Evolutionary conservation across 92 coral and sea anemone genomes (phyloP), one percentile per base, ranked within the genome.

Genomic region (Meandrina meandrites): DNA sequence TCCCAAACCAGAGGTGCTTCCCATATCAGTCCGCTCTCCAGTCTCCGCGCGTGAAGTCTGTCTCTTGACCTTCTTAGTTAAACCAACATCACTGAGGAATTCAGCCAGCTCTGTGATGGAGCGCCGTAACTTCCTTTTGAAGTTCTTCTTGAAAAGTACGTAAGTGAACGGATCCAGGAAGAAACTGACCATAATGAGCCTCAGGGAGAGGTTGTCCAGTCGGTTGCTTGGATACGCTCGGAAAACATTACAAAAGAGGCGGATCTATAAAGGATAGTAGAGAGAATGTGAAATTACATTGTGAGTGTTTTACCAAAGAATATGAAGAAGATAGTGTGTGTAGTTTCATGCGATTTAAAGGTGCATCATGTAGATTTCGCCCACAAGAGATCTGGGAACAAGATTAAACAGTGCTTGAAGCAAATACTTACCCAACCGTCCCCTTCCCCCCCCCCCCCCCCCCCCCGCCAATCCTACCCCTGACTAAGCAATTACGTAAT

Each of bases 81-180:
- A 18, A 11, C 69, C n/a, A 21, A 18, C 74, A 27, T 75, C 81
- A 22, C 81, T 70, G 31, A 84, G 72, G 81, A 75, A 75, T n/a
- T 76, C 81, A 4, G 81, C 27, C 36, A 84, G 17, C 45, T 60
- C 81, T 11, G 86, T 89, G 31, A 89, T 67, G 31, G 87, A 85
- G 19, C 79, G 87, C 50, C 21, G 62, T 22, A 92, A 48, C 4
- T 88, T 87, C 51, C 91, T 78, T 79, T 87, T 90, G 85, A 92
- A 90, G 57, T 79, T 87, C 70, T 37, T 84, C 86, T 88, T 83
- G 82, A 90, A 92, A 37, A 92, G 37, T 12, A 90, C 95, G 71
- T 92, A 92, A n/a, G 90, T 83, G 60, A 92, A 92, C 3, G 95
- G 91, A 72, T 92, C 90, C 62, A 90, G 79, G 32, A 89, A 22